A percentile compares a stretch with the other conserved stretches of the same genome.
phyloP scores from a whole-genome alignment of 2,888 invertebrate species.

The Trachelus troglodyta region DNA sequence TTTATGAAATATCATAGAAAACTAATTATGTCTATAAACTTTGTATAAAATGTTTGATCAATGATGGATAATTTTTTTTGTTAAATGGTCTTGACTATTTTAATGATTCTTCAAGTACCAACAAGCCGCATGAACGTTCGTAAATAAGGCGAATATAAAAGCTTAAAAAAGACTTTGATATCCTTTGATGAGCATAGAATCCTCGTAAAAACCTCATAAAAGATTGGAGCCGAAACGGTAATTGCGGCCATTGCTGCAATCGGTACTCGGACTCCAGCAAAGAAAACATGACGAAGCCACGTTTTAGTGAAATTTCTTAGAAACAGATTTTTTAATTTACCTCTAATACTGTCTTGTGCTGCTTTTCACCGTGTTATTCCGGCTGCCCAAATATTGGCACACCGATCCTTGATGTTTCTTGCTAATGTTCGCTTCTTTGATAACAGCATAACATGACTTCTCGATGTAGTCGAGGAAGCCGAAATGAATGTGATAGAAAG shows the following conservation, averaged over 20 bases:
- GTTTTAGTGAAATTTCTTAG: not conserved
- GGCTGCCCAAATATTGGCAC: not conserved
- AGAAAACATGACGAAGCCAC: slow-evolving; percentile 1
- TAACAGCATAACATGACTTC: not conserved
- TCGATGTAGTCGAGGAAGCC: not conserved
- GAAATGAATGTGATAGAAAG: not conserved
- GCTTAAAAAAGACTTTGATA: not conserved
- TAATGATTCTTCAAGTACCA: not conserved
- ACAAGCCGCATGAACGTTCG: not conserved
- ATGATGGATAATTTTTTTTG: not conserved
- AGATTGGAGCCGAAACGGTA: not conserved
- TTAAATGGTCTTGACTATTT: not conserved
- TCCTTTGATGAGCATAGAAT: not conserved
- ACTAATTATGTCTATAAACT: not conserved
- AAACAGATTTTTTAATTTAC: not conserved
- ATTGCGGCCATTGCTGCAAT: not conserved
- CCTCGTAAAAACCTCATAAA: not conserved
- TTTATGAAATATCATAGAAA: not conserved
- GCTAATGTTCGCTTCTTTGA: not conserved
- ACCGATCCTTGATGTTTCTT: not conserved
- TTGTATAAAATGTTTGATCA: not conserved
- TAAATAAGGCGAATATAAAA: not conserved
- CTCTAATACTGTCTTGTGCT: not conserved
- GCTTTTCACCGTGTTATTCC: not conserved
- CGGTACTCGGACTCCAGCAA: not conserved